Base-by-base conservation (phyloP, 2,797 vertebrate species). In the Heteromormyrus szaboi region DNA sequence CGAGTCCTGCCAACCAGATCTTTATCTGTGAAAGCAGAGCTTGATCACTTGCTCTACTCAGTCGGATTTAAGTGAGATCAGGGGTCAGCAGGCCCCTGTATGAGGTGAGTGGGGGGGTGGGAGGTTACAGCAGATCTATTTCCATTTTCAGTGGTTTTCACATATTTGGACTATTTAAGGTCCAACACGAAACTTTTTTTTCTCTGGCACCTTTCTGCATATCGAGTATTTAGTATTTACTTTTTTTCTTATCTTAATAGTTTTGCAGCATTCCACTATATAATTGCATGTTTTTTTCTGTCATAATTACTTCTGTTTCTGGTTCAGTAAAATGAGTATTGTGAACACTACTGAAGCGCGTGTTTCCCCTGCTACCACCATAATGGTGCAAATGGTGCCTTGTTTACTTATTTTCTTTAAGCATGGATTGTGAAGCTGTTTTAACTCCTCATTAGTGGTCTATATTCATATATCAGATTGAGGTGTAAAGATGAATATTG, bases 1-100 rank as follows among this genome's bases (percentile, higher is more conserved):
- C 65, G 88, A 86, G 51, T 56, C 72, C 89, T 87, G 2, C 90
- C 88, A 87, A 92, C 91, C 87, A 91, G 91, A 92, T 94, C 90
- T 90, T 89, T 92, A 92, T 94, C 92, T 41, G 85, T 87, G 88
- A 91, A 90, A 91, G 89, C 59, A 46, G 88, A 89, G 81, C 88
- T 44, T 46, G 44, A 89, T 68, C 83, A 85, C 81, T 85, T 85
- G 84, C 11, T 54, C 88, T 17, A 7, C 59, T 54, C 62, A 5
- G 90, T 89, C n/a, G 1, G 68, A 90, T 90, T 90, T 96, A 94
- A 95, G 95, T 95, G 95, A 95, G 94, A 91, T 94, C 95, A 95
- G 89, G 94, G 94, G 94, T 95, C 92, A 92, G 89, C 87, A 86
- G 92, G 90, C 89, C 81, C 48, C 46, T 84, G 81, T 84, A 22